Evolutionary conservation across 2,888 invertebrate genomes (phyloP).

Genomic region (Prionchulus punctatus): DNA sequence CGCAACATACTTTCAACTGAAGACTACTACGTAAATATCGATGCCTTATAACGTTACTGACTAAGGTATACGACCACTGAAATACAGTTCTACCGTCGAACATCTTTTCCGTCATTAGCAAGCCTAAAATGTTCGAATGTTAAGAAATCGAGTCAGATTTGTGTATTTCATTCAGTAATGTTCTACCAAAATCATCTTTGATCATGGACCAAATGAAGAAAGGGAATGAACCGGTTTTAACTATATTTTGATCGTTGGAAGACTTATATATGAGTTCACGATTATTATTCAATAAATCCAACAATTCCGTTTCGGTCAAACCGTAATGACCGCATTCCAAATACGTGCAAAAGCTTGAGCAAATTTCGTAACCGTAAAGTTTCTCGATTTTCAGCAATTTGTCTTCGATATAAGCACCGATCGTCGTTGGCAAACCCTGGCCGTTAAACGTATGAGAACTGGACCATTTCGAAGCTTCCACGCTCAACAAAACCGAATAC

Average conservation of each 20-base stretch:
- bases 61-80: constrained; percentile 13
- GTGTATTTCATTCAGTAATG: neutral
- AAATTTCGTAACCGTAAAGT: neutral
- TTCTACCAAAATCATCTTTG: neutral
- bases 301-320: constrained; percentile 19
- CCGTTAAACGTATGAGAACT: neutral
- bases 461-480: neutral
- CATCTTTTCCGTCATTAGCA: constrained; percentile 11
- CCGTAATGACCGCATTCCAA: constrained; percentile 13
- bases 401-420: neutral
- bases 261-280: constrained; percentile 3
- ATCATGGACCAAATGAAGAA: neutral
- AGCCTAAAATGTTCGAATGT: constrained; percentile 9
- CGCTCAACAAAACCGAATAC: neutral
- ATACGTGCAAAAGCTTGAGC: neutral
- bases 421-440: neutral
- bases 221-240: constrained; percentile 13
- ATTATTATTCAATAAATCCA: constrained; percentile 15
- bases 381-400: neutral
- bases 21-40: constrained; percentile 8
- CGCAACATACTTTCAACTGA: constrained; percentile 9
- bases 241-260: constrained; percentile 12
- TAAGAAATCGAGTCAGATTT: neutral
- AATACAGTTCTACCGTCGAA: constrained; percentile 15
- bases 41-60: constrained; percentile 12